Conservation (phyloP, 2,888 invertebrate species). For the Ichneumon xanthorius region DNA sequence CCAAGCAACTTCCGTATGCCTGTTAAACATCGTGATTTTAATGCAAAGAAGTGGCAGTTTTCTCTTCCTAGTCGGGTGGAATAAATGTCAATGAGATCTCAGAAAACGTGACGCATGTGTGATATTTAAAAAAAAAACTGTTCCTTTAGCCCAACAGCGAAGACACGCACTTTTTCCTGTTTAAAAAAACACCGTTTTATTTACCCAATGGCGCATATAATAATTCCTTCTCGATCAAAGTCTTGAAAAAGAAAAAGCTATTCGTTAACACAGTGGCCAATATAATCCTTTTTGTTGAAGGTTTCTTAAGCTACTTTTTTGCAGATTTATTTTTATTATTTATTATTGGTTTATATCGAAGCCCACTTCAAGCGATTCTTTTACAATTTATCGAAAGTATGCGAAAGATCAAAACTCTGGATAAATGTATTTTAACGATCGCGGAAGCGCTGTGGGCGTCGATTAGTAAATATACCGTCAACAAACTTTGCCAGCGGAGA, state of each 20-base stretch:
- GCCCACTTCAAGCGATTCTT: no score
- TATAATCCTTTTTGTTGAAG: not conserved
- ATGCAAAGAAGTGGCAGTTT: constrained; percentile 19
- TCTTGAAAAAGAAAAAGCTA: not conserved
- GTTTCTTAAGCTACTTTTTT: not conserved
- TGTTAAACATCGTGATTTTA: constrained; percentile 6
- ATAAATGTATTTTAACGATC: not conserved
- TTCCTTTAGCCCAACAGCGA: not conserved
- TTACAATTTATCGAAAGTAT: not conserved
- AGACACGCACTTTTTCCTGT: not conserved
- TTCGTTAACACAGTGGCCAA: not conserved
- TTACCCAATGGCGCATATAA: not conserved
- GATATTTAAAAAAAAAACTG: not conserved
- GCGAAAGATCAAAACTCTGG: not conserved
- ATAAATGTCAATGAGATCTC: constrained; percentile 4
- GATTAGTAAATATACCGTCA: not conserved
- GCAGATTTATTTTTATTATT: not conserved
- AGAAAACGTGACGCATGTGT: not conserved
- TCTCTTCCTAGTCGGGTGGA: constrained; percentile 8
- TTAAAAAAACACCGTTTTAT: not conserved
- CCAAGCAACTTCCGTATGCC: constrained; percentile 14
- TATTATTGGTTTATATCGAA: no score
- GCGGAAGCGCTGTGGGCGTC: constrained; percentile 7
- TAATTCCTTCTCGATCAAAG: not conserved
- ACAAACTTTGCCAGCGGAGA: constrained; percentile 15